Percentiles rank a stretch among this genome's conserved stretches.
phyloP scores from a whole-genome alignment of 2,113 vertebrate genomes.

The Opisthocomus hoazin region DNA sequence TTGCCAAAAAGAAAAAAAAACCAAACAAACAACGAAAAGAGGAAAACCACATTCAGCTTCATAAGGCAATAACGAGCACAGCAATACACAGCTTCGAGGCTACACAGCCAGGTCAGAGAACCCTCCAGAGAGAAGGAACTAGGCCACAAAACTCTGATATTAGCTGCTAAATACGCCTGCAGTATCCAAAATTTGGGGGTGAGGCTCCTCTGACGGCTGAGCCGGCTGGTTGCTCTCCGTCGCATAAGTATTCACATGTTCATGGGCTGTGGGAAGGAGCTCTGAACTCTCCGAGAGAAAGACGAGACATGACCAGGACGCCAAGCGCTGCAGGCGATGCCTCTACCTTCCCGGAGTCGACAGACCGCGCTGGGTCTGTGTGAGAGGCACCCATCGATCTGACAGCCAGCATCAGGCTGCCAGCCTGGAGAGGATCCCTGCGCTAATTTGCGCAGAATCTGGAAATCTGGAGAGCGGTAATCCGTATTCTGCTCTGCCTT shows the following conservation, averaged over 20 bases:
- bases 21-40: neutral
- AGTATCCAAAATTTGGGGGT: neutral
- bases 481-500: neutral
- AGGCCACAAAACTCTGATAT: neutral
- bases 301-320: neutral
- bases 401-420: neutral
- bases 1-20: neutral
- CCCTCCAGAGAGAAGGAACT: neutral
- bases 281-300: neutral
- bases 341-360: neutral
- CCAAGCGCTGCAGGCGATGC: neutral
- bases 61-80: neutral
- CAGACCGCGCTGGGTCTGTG: fast-evolving
- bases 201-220: neutral
- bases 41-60: neutral
- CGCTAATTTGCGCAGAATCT: neutral
- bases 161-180: neutral
- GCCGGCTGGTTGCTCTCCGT: neutral
- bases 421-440: neutral
- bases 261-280: neutral
- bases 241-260: neutral
- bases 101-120: neutral
- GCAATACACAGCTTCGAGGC: neutral
- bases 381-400: neutral
- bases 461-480: neutral